Conservation (phyloP, 1,140 invertebrate species). For the Fopius arisanus region DNA sequence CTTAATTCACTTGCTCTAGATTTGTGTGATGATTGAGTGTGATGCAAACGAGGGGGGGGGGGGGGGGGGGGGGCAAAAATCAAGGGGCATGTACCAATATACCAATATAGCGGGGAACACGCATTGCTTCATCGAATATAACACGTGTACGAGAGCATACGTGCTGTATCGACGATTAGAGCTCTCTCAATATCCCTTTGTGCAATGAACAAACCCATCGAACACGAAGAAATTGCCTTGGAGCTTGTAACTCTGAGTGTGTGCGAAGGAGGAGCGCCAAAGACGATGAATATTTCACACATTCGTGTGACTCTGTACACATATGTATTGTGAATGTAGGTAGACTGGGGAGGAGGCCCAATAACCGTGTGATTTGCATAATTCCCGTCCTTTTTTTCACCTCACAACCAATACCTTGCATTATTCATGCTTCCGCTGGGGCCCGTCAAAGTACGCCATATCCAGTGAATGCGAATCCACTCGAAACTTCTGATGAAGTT, state of each 20-base stretch:
- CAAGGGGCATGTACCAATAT: not conserved
- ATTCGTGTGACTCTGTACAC: not conserved
- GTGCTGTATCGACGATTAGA: not conserved
- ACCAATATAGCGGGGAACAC: not conserved
- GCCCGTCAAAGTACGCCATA: not conserved
- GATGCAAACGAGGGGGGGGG: not conserved
- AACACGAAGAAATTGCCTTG: slow-evolving; percentile 14
- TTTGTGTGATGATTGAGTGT: slow-evolving; percentile 8
- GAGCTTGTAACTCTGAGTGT: not conserved
- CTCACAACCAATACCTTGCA: not conserved
- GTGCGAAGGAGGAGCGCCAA: not conserved
- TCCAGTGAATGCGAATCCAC: not conserved
- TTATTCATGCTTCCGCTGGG: slow-evolving; percentile 18
- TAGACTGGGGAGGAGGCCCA: not conserved
- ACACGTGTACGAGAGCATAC: not conserved
- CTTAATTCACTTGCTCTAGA: slow-evolving; percentile 13
- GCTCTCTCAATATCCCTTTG: not conserved
- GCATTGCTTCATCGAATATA: not conserved
- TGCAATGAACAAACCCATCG: not conserved
- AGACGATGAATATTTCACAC: not conserved
- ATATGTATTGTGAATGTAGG: not conserved
- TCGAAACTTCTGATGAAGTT: not conserved
- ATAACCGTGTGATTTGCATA: slow-evolving; percentile 31
- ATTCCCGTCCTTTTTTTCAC: slow-evolving; percentile 16
- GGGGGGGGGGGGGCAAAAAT: not conserved